phyloP scores from a whole-genome alignment of 2,888 invertebrate genomes.

The Nephrotoma flavescens region DNA sequence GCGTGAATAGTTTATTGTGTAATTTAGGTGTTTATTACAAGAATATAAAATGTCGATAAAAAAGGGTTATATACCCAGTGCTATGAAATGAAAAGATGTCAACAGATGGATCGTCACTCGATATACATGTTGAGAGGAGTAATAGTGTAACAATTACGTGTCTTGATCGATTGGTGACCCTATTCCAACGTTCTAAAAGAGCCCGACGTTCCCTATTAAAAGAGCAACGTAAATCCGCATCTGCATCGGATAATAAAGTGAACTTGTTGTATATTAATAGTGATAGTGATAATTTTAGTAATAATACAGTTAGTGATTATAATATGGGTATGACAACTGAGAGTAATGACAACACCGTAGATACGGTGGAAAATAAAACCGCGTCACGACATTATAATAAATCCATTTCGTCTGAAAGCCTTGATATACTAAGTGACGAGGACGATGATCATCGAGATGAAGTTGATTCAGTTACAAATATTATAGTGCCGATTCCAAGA shows the following conservation, averaged over 20 bases:
- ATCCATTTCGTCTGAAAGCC: neutral
- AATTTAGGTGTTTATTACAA: neutral
- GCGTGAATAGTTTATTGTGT: neutral
- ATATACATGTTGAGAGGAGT: neutral
- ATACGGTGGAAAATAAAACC: neutral
- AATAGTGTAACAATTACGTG: neutral
- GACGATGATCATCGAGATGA: conserved; percentile 22
- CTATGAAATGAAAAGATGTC: neutral
- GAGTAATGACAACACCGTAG: neutral
- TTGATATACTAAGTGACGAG: conserved; percentile 11
- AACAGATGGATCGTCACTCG: neutral
- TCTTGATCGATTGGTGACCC: neutral
- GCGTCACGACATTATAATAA: neutral
- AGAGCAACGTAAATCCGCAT: neutral
- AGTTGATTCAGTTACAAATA: conserved; percentile 35
- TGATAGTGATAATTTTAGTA: neutral
- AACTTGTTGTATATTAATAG: neutral
- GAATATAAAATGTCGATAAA: neutral
- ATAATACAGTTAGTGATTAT: neutral
- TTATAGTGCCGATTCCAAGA: conserved; percentile 23
- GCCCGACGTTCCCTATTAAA: conserved; percentile 6
- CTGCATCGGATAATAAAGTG: neutral
- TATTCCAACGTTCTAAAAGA: conserved; percentile 11
- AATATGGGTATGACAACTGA: neutral
- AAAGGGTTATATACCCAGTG: neutral